A percentile compares a stretch with the other conserved stretches of the same genome.
These are phyloP conservation scores for Papilio demoleus DNA, from an alignment of 2,888 invertebrate genomes.

Conservation along the genomic window DNA sequence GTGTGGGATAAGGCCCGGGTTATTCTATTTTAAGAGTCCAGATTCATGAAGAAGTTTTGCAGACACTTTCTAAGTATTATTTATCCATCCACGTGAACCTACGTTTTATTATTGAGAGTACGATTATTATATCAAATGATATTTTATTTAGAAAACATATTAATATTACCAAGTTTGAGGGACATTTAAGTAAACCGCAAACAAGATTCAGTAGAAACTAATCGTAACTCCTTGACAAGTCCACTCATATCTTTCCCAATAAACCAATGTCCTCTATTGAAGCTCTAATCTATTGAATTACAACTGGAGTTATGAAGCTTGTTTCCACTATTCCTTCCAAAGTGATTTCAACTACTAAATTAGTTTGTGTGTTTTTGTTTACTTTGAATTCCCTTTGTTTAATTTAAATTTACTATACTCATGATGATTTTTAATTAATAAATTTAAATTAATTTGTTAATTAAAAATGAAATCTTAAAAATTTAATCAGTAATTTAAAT, in stretches of 20 bases:
- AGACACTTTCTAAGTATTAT: too few relatives aligned
- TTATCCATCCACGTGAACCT: too few relatives aligned
- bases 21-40: too few relatives aligned
- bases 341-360: not conserved
- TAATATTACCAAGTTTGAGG: not conserved
- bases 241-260: not conserved
- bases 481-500: too few relatives aligned
- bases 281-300: not conserved
- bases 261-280: not conserved
- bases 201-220: not conserved
- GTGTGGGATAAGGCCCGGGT: too few relatives aligned
- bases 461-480: too few relatives aligned
- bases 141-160: not conserved
- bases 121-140: too few relatives aligned
- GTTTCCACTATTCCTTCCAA: not conserved
- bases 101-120: too few relatives aligned
- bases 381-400: not conserved
- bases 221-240: not conserved
- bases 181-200: not conserved
- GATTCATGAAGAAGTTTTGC: too few relatives aligned
- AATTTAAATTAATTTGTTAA: too few relatives aligned
- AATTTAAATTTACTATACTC: not conserved
- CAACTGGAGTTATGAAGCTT: not conserved
- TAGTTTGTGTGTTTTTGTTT: not conserved
- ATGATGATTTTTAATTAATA: too few relatives aligned